These are phyloP conservation scores for Thunnus albacares DNA, from an alignment of 2,797 vertebrate genomes.

Conservation along the genomic window DNA sequence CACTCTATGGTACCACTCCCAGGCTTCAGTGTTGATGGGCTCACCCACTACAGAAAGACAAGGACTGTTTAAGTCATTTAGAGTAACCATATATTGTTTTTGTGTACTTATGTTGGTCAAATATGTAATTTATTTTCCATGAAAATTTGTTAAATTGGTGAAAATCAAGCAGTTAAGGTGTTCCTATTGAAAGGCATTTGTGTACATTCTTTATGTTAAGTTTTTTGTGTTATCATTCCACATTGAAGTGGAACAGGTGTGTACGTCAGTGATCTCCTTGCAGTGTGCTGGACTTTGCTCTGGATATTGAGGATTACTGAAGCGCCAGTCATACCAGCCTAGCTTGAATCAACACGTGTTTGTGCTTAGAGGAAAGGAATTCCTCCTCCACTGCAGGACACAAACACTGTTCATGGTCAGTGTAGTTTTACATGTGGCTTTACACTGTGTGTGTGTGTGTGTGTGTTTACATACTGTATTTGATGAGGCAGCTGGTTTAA, in stretches of 20 bases:
- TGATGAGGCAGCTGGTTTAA: background rate
- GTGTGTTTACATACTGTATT: background rate
- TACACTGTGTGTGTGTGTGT: background rate
- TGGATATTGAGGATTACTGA: slow-evolving; percentile 1
- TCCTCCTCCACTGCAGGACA: background rate
- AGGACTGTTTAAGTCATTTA: background rate
- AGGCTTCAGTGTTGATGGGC: slow-evolving; percentile 96
- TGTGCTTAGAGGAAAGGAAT: slow-evolving; percentile 14
- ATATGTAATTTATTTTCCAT: background rate
- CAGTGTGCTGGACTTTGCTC: background rate
- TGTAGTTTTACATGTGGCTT: too few species aligned
- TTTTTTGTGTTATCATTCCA: background rate
- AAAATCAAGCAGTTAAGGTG: background rate
- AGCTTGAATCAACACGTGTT: slow-evolving; percentile 24
- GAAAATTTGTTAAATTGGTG: background rate
- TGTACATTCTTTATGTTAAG: background rate
- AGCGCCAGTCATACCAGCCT: slow-evolving; percentile 4
- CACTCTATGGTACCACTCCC: slow-evolving; percentile 95
- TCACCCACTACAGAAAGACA: slow-evolving; percentile 90
- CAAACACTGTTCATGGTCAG: background rate
- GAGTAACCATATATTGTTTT: background rate
- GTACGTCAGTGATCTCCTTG: slow-evolving; percentile 2
- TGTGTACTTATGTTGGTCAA: background rate
- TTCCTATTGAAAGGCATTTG: background rate
- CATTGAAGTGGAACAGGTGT: slow-evolving; percentile 10